Evolutionary conservation across 2,113 vertebrate species (phyloP), one percentile per base, ranked within the genome.

Genomic region (Tricholaema leucomelas): DNA sequence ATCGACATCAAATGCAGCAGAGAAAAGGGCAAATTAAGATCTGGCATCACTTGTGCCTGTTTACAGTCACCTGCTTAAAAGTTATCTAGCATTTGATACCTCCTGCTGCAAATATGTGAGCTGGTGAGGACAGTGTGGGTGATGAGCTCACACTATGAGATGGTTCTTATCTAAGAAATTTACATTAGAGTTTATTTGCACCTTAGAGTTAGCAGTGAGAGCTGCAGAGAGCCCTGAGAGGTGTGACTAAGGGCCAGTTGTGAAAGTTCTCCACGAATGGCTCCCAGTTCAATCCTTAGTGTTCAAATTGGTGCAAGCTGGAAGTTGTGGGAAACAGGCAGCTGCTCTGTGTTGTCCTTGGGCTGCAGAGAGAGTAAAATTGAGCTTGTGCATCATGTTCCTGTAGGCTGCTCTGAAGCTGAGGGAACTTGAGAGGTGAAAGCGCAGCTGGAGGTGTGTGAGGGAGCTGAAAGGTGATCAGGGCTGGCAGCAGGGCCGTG

Each of bases 361-460:
- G 33, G 58, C 78, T 8, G 6, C 0, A 1, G 18, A 11, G 33
- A 8, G 30, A 10, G 42, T 1, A 9, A 48, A 33, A 5, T 3
- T 7, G 72, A 66, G 31, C 69, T 48, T 7, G 0, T 19, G 6
- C 1, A 1, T 60, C 33, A 4, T 2, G 25, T 74, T 81, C 69
- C 27, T 75, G 17, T 58, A 3, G 25, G 75, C 78, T 21, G 30
- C 11, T 6, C 5, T 46, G 44, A 36, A 42, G 27, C 4, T 2
- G 4, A 20, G 75, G 71, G 31, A 76, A 1, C 35, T 80, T 71
- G 35, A 8, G 44, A 7, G 83, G 63, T 15, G 3, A 6, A 28
- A 36, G 12, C 0, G 7, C 10, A 44, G 27, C 89, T 75, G 77
- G 56, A 21, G 28, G 15, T 3, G 1, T 0, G 0, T 0, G 2